These are phyloP conservation scores for Microcaecilia unicolor DNA, from an alignment of 2,797 vertebrate genomes.

Conservation along the genomic window DNA sequence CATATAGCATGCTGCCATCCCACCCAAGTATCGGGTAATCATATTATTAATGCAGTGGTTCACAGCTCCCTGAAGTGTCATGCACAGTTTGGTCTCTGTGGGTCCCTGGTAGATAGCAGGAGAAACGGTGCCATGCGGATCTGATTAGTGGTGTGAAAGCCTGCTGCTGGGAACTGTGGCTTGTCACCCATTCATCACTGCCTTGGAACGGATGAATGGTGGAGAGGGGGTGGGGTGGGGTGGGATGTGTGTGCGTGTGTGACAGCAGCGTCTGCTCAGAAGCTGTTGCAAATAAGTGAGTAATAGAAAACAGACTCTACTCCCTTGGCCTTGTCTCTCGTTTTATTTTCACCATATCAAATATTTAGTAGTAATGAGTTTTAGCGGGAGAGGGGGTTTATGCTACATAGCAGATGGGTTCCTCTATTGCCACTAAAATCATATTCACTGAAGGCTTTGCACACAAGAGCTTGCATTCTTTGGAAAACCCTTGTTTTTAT, in stretches of 20 bases:
- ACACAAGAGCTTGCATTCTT: too few relatives aligned
- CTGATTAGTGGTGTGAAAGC: constrained; percentile 33
- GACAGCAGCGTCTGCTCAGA: constrained; percentile 1
- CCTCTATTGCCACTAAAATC: neutral
- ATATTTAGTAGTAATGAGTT: neutral
- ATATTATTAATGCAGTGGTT: neutral
- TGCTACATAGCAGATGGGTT: accelerated
- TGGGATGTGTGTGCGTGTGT: too few relatives aligned
- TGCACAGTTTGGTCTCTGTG: neutral
- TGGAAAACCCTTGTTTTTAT: too few relatives aligned
- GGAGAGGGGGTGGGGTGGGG: constrained; percentile 2
- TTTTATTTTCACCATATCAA: neutral
- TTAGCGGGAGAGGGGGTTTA: neutral
- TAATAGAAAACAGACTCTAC: constrained; percentile 19
- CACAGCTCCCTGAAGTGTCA: neutral
- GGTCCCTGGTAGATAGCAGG: neutral
- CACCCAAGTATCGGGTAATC: neutral
- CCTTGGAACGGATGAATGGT: neutral
- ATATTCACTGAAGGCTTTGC: too few relatives aligned
- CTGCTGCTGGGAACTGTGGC: constrained; percentile 23
- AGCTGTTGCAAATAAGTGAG: constrained; percentile 1
- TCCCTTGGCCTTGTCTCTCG: neutral
- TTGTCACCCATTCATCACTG: constrained; percentile 43
- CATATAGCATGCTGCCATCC: constrained; percentile 3
- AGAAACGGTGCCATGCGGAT: constrained; percentile 38